Evolutionary conservation across 2,797 vertebrate genomes (phyloP).

Genomic region (Chiroxiphia lanceolata): DNA sequence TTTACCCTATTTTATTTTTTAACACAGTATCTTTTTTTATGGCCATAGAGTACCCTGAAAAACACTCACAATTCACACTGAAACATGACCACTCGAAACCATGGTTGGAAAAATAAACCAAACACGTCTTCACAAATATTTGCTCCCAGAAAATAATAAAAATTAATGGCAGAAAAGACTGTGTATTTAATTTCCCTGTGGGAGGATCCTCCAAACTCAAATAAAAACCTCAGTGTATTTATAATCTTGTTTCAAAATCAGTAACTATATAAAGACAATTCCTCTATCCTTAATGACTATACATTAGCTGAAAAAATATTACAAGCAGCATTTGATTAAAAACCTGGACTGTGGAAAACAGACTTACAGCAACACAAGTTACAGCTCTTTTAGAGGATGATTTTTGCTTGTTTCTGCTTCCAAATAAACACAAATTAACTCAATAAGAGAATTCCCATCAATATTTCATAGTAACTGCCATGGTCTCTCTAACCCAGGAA

Average conservation of each 20-base stretch:
- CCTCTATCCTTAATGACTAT: background rate
- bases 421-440: background rate
- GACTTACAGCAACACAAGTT: background rate
- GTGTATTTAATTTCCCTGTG: background rate
- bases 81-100: background rate
- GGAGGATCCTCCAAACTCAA: background rate
- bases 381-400: background rate
- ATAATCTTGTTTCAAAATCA: background rate
- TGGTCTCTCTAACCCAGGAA: background rate
- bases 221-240: background rate
- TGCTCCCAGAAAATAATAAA: background rate
- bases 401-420: background rate
- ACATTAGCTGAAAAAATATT: background rate
- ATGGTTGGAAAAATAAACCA: background rate
- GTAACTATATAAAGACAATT: background rate
- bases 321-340: background rate
- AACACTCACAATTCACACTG: background rate
- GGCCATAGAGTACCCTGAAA: background rate
- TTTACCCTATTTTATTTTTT: background rate
- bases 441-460: background rate
- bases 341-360: background rate
- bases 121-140: background rate
- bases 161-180: background rate
- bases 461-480: background rate
- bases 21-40: background rate